These are phyloP conservation scores for Labeo rohita DNA, from an alignment of 2,113 vertebrate genomes.

Conservation along the genomic window DNA sequence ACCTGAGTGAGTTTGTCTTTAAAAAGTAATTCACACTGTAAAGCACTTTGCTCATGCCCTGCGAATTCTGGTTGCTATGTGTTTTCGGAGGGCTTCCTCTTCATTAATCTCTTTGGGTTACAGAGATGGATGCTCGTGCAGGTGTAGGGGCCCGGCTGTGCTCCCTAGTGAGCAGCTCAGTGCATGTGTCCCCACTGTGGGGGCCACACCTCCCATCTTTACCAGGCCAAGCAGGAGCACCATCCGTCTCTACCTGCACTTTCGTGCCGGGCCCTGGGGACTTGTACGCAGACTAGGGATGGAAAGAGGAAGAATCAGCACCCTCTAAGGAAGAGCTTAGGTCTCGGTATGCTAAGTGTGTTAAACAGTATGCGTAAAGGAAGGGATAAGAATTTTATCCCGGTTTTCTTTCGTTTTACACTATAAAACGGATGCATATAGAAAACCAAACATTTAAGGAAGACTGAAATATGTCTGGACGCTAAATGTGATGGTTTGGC, in stretches of 20 bases:
- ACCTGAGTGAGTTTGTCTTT: slow-evolving; percentile 30
- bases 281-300: slow-evolving; percentile 28
- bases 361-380: not conserved
- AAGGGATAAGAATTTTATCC: not conserved
- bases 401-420: not conserved
- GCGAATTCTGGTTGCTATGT: slow-evolving; percentile 19
- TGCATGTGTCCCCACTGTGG: slow-evolving; percentile 73
- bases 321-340: slow-evolving; percentile 3
- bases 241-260: slow-evolving; percentile 61
- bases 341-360: not conserved
- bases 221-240: slow-evolving; percentile 78
- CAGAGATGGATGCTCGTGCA: slow-evolving; percentile 77
- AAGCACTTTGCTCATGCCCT: slow-evolving; percentile 11
- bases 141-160: slow-evolving; percentile 64
- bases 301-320: slow-evolving; percentile 28
- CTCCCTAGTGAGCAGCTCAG: slow-evolving; percentile 69
- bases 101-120: slow-evolving; percentile 74
- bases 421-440: not conserved
- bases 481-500: not conserved
- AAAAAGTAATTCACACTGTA: slow-evolving; percentile 27
- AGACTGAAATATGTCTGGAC: not conserved
- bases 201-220: slow-evolving; percentile 72
- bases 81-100: slow-evolving; percentile 51
- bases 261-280: slow-evolving; percentile 40
- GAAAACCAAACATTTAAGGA: not conserved